Evolutionary conservation across 2,888 invertebrate species (phyloP), one percentile per base, ranked within the genome.

Genomic region (Labia minor): DNA sequence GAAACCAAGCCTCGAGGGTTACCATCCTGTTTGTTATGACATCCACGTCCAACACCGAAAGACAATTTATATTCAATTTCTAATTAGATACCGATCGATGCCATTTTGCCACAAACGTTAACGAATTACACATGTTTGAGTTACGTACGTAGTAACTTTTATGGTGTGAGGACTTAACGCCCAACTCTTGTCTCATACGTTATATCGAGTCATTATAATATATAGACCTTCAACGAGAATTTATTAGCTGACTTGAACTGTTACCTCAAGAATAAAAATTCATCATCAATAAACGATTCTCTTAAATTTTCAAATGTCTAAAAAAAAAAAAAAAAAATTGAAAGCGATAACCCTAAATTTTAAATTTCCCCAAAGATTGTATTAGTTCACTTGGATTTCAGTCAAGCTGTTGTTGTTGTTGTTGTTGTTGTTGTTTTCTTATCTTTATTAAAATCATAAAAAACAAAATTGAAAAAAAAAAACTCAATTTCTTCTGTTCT

Each of bases 81-180:
- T 49, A 49, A 49, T 49, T 49, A 49, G n/a, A n/a, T n/a, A n/a
- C n/a, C 49, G 49, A 49, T 49, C 14, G n/a, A n/a, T 49, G 49
- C 16, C 49, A 49, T 16, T 49, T 26, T 26, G 26, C 26, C 8
- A 26, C 4, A 26, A 26, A 3, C 26, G 8, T 26, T 26, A 8
- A 26, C 26, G 8, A 26, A 26, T 26, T 26, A 8, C 3, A 49
- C 3, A 49, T 49, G 6, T 49, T 49, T 49, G 49, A 26, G 26
- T 26, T 26, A 26, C 26, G 26, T 26, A 26, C 26, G 26, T 3
- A 8, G 26, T 8, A 26, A 26, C 26, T 26, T 26, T 26, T 26
- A 49, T 49, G 49, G 49, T 10, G 14, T 49, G 14, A 14, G 3
- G 16, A 49, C 49, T 49, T 49, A 14, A 49, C 49, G 49, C 49